Base-by-base conservation (phyloP, 2,888 invertebrate genomes). In the Neria commutata region DNA sequence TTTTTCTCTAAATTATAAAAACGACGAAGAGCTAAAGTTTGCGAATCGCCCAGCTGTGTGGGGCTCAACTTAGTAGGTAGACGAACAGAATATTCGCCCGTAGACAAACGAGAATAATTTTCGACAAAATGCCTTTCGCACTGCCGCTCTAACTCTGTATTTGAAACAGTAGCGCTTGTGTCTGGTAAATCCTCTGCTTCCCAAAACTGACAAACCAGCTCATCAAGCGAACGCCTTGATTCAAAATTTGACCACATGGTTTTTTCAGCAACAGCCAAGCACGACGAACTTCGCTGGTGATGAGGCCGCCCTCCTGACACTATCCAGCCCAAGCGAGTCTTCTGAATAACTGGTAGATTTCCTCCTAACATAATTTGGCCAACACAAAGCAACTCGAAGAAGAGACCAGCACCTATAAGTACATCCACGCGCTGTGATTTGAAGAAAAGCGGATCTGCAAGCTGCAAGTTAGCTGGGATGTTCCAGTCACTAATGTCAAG, bases 321-420 rank as follows among this genome's bases (percentile, higher is more conserved):
- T 6, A 67, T 46, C 66, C 65, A 69, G 8, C 64, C 64, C 17
- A 66, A 46, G n/a, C 55, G 48, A 8, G 61, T 65, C 56, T 65
- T 66, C 58, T 67, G 62, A 8, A 65, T 34, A 8, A 60, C 25
- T 47, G 65, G 63, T 19, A 60, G 54, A 52, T 58, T 57, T 1
- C 56, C 10, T 8, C 34, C 60, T 10, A 67, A 34, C 3, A 53
- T 51, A 29, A 66, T 55, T 56, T 65, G 62, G 11, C 66, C 66
- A 24, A 66, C 60, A 25, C 54, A 62, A 23, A 69, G 45, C 6
- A 66, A 40, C 16, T 67, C 63, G 42, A 61, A 67, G 54, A 68
- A 67, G n/a, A 66, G n/a, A 16, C 29, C 50, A 16, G 61, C 65
- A 2, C 67, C 65, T 26, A 67, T 58, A 8, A 65, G 57, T 8